Base-by-base conservation (phyloP, 64 coral and sea anemone species). In the Platygyra sinensis region DNA sequence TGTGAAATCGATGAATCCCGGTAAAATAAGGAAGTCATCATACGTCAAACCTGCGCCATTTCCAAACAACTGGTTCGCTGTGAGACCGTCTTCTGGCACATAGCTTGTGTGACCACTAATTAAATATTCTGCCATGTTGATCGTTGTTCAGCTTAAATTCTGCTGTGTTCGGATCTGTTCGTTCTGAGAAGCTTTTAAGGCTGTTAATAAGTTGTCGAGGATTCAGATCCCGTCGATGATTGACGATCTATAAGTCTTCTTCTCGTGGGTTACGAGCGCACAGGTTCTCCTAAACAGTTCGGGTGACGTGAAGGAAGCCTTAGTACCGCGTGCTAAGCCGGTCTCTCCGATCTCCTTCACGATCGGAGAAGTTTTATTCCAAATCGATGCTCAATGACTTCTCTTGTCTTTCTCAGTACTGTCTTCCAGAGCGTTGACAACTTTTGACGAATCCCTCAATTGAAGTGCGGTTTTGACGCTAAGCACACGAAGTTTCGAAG, bases 41-140 rank as follows among this genome's bases (percentile, higher is more conserved):
- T 97, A 97, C 9, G 95, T 97, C 1, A 97, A 85, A 29, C 95
- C 95, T 17, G 90, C 88, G 12, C 87, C 80, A 2, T 72, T 73
- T 19, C 62, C 80, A 88, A 97, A 97, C 67, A 97, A 75, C 30
- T 83, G 75, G 31, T 77, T 82, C 0, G 95, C 95, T 2, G 82
- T 97, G 19, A 91, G 25, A 0, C 95, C 95, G 8, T 97, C 95
- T 25, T 97, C 95, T 4, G 95, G 95, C 3, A 97, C 92, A 24
- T 97, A 97, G n/a, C 95, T 80, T 18, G 95, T 94, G 60, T 93
- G 92, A 31, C 95, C 95, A 78, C 95, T 97, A 22, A 97, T 97
- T 33, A 97, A 72, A 46, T 91, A 94, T 59, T 97, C 87, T 3
- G 90, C 88, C 88, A 79, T 94, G 4, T 22, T 28, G 1, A 16